phyloP scores from a whole-genome alignment of 2,888 invertebrate genomes.

The Smittia aterrima region DNA sequence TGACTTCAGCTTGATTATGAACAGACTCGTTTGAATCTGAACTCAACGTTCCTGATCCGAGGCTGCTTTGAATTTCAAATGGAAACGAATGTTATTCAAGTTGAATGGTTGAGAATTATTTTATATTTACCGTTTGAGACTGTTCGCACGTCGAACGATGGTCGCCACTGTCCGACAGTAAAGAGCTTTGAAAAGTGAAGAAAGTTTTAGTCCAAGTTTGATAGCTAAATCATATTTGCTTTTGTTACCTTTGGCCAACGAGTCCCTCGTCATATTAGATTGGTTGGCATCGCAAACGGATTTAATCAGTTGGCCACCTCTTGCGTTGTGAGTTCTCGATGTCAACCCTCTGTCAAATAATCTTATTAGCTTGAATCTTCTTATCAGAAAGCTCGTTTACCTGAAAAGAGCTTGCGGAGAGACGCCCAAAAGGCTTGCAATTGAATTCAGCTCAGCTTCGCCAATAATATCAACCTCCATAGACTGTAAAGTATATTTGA shows the following conservation, averaged over 20 bases:
- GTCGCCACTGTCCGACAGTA: conserved; percentile 94
- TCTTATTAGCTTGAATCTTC: conserved; percentile 46
- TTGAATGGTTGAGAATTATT: background rate
- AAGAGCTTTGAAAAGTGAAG: conserved; percentile 58
- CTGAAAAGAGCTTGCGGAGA: conserved; percentile 53
- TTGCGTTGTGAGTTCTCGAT: conserved; percentile 73
- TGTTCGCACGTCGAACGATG: conserved; percentile 89
- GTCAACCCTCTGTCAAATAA: conserved; percentile 70
- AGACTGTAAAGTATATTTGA: conserved; percentile 1
- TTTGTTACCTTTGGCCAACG: conserved; percentile 65
- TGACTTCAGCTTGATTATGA: conserved; percentile 80
- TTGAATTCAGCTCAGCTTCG: conserved; percentile 80
- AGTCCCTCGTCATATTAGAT: conserved; percentile 85
- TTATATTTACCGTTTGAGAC: conserved; percentile 65
- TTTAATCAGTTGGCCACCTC: conserved; percentile 75
- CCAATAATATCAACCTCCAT: conserved; percentile 72
- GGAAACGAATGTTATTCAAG: conserved; percentile 15
- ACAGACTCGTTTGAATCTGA: conserved; percentile 91
- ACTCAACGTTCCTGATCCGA: conserved; percentile 82
- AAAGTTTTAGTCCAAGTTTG: too few species aligned
- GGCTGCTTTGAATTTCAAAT: conserved; percentile 56
- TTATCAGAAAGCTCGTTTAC: background rate
- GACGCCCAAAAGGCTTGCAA: conserved; percentile 74
- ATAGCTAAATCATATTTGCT: too few species aligned
- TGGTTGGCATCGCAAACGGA: conserved; percentile 80